Percentiles rank a stretch among this genome's conserved stretches.
Evolutionary conservation across 1,140 invertebrate genomes (phyloP).

Genomic region (Megathymus violae): DNA sequence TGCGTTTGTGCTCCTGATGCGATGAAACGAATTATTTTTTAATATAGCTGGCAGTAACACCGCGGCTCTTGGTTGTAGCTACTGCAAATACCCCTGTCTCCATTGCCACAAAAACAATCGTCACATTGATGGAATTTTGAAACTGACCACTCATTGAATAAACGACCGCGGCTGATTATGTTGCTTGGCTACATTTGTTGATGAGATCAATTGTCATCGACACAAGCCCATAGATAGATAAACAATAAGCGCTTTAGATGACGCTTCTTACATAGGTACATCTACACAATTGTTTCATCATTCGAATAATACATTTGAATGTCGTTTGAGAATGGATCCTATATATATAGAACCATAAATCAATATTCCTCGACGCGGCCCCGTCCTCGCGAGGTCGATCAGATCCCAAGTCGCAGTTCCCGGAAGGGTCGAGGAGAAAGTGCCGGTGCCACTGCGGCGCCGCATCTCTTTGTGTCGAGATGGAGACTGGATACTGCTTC

Average conservation of each 20-base stretch:
- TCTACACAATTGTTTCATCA: neutral
- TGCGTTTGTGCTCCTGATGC: too few species aligned
- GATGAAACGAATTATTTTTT: too few species aligned
- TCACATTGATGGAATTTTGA: too few species aligned
- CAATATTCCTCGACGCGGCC: constrained; percentile 1
- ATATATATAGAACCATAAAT: neutral
- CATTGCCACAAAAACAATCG: too few species aligned
- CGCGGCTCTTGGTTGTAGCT: too few species aligned
- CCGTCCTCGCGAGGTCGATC: constrained; percentile 39
- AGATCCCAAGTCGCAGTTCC: constrained; percentile 37
- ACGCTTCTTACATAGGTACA: neutral
- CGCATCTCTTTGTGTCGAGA: constrained; percentile 42
- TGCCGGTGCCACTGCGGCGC: constrained; percentile 41
- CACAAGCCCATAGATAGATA: neutral
- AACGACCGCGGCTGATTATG: too few species aligned
- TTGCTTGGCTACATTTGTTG: neutral
- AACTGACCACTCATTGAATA: too few species aligned
- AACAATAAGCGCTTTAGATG: neutral
- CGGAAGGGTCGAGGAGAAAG: constrained; percentile 52
- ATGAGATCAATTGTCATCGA: neutral
- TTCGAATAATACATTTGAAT: neutral
- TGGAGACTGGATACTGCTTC: constrained; percentile 35
- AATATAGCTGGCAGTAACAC: too few species aligned
- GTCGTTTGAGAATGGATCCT: neutral
- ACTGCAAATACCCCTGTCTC: too few species aligned